phyloP scores from a whole-genome alignment of 2,797 vertebrate species.

The Dicrostonyx torquatus region DNA sequence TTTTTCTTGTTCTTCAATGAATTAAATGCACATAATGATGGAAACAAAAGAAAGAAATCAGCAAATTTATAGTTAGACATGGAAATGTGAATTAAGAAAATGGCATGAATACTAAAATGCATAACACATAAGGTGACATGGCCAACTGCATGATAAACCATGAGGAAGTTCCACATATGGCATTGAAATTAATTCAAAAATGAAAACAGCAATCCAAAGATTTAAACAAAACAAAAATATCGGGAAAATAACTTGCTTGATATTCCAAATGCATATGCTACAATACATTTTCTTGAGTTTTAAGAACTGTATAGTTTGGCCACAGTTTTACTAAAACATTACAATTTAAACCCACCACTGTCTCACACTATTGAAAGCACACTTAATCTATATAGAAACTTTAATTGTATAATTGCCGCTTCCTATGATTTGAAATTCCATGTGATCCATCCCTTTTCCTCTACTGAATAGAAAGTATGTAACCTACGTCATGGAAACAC shows the following conservation, averaged over 20 bases:
- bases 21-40: slow-evolving; percentile 92
- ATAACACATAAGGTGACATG: slow-evolving; percentile 82
- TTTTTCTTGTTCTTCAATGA: slow-evolving; percentile 92
- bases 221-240: slow-evolving; percentile 79
- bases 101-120: slow-evolving; percentile 85
- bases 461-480: not conserved
- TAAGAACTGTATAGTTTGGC: slow-evolving; percentile 41
- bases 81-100: slow-evolving; percentile 87
- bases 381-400: not conserved
- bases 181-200: slow-evolving; percentile 81
- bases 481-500: not conserved
- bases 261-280: slow-evolving; percentile 56
- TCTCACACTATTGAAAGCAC: not conserved
- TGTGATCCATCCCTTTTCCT: slow-evolving; percentile 14
- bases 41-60: slow-evolving; percentile 92
- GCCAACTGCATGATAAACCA: slow-evolving; percentile 83
- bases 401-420: not conserved
- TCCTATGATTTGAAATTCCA: slow-evolving; percentile 55
- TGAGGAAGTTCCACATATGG: slow-evolving; percentile 73
- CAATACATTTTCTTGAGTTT: slow-evolving; percentile 21
- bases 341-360: slow-evolving; percentile 23
- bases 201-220: slow-evolving; percentile 70
- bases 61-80: slow-evolving; percentile 91
- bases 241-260: slow-evolving; percentile 69
- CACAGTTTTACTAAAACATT: not conserved